These are phyloP conservation scores for Mus caroli DNA, from an alignment of 2,797 vertebrate species.

Conservation along the genomic window DNA sequence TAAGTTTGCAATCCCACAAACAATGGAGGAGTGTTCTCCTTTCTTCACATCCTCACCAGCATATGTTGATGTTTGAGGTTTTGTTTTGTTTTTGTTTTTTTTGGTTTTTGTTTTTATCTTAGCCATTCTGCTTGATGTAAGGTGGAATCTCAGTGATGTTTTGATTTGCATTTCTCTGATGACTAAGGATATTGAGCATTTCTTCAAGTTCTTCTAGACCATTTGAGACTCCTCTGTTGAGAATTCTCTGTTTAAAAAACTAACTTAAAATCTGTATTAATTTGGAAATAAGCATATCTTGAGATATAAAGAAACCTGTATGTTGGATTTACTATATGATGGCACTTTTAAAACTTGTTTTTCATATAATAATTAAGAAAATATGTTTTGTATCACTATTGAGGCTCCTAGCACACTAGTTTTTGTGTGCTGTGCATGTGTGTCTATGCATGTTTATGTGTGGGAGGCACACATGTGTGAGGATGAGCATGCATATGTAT, in stretches of 20 bases:
- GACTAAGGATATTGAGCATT: too few species aligned
- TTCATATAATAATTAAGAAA: conserved; percentile 15
- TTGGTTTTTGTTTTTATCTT: too few species aligned
- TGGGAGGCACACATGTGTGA: background rate
- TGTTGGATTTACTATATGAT: background rate
- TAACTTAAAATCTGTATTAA: background rate
- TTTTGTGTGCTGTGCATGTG: background rate
- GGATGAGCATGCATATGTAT: background rate
- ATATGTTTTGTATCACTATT: background rate
- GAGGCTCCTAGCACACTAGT: background rate
- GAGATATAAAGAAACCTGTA: background rate
- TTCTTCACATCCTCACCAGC: background rate
- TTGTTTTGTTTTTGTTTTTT: too few species aligned
- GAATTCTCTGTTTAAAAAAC: background rate
- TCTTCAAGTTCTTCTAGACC: too few species aligned
- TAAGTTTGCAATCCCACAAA: background rate
- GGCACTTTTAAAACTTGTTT: conserved; percentile 1
- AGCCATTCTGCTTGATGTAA: too few species aligned
- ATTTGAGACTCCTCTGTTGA: too few species aligned
- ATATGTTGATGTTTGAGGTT: background rate
- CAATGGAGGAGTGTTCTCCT: background rate
- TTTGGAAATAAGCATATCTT: background rate
- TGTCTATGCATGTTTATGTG: background rate
- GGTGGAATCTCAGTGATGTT: too few species aligned
- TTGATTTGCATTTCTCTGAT: too few species aligned